A percentile compares a stretch with the other conserved stretches of the same genome.
Conservation (phyloP, 2,113 vertebrate genomes). For the Bucco capensis region DNA sequence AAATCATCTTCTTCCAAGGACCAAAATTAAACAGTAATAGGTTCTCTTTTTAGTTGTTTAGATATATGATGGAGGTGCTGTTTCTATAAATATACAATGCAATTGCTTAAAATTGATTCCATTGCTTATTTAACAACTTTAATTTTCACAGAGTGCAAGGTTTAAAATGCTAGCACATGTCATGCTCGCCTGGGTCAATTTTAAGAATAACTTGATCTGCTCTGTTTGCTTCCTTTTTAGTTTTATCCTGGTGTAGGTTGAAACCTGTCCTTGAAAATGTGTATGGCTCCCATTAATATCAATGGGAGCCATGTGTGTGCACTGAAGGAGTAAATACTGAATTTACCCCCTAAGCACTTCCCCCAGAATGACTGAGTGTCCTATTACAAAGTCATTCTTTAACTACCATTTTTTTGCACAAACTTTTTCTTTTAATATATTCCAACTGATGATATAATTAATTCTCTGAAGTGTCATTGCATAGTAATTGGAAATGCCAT, state of each 20-base stretch:
- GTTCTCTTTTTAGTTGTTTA: conserved; percentile 43
- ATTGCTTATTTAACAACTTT: conserved; percentile 46
- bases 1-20: conserved; percentile 32
- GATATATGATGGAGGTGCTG: conserved; percentile 17
- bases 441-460: conserved; percentile 5
- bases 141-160: conserved; percentile 37
- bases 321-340: background rate
- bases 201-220: conserved; percentile 10
- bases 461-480: conserved; percentile 37
- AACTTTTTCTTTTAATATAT: conserved; percentile 1
- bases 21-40: conserved; percentile 44
- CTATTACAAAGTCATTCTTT: conserved; percentile 26
- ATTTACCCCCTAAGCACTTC: conserved; percentile 25
- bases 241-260: background rate
- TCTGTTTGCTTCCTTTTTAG: conserved; percentile 10
- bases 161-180: conserved; percentile 51
- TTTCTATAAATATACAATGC: conserved; percentile 40
- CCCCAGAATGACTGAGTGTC: background rate
- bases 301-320: conserved; percentile 35
- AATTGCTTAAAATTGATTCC: conserved; percentile 52
- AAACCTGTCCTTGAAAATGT: conserved; percentile 1
- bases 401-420: conserved; percentile 1
- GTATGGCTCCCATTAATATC: conserved; percentile 20
- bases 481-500: background rate
- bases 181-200: background rate